These are phyloP conservation scores for Camelus bactrianus DNA, from an alignment of 2,113 vertebrate species.

Conservation along the genomic window DNA sequence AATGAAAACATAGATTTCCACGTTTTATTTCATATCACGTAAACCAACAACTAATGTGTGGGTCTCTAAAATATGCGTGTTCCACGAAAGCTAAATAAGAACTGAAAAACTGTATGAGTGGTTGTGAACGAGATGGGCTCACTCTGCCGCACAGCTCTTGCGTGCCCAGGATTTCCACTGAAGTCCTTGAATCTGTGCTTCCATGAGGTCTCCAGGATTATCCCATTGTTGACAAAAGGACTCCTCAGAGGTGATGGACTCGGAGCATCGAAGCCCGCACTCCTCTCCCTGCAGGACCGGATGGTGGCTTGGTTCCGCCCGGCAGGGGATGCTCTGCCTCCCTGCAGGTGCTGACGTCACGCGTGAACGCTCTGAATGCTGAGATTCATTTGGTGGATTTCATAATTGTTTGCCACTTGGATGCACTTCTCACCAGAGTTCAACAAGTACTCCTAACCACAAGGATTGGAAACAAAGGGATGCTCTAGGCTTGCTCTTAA, in stretches of 20 bases:
- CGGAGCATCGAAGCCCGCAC: not conserved
- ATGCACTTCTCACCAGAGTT: slow-evolving; percentile 75
- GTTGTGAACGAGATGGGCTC: not conserved
- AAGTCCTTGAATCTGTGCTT: slow-evolving; percentile 44
- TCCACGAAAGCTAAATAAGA: slow-evolving; percentile 45
- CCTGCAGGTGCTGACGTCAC: slow-evolving; percentile 40
- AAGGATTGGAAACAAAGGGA: slow-evolving; percentile 82
- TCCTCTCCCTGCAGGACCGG: slow-evolving; percentile 57
- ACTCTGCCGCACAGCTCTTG: not conserved
- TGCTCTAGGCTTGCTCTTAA: not conserved
- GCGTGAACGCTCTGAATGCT: not conserved
- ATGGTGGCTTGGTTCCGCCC: slow-evolving; percentile 30
- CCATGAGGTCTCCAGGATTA: not conserved
- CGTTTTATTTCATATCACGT: slow-evolving; percentile 24
- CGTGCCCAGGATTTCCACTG: not conserved
- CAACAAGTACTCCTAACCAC: slow-evolving; percentile 84
- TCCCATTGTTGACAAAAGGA: slow-evolving; percentile 46
- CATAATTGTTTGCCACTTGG: slow-evolving; percentile 83
- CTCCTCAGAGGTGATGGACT: slow-evolving; percentile 40
- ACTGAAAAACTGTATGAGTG: not conserved
- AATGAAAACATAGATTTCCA: slow-evolving; percentile 30
- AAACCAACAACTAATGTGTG: not conserved
- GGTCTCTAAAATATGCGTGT: not conserved
- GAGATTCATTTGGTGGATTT: slow-evolving; percentile 79
- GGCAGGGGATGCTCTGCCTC: not conserved